phyloP scores from a whole-genome alignment of 2,113 vertebrate genomes.

The Amia ocellicauda region DNA sequence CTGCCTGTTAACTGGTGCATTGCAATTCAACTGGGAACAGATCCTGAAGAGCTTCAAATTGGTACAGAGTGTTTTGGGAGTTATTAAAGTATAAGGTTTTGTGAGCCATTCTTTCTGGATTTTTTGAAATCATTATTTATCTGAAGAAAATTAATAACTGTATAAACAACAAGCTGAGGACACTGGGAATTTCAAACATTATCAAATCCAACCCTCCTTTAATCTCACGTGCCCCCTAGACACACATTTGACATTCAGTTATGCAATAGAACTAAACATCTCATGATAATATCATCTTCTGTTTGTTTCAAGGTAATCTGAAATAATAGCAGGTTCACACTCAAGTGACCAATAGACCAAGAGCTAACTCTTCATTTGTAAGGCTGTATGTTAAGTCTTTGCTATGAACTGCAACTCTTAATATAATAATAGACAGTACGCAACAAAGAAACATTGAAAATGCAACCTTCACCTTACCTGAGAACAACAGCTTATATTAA shows the following conservation, averaged over 20 bases:
- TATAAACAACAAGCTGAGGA: conserved; percentile 9
- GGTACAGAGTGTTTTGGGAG: conserved; percentile 33
- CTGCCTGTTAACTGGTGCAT: background rate
- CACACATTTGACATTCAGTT: conserved; percentile 60
- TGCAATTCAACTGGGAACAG: background rate
- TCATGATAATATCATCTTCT: no score
- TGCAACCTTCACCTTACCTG: no score
- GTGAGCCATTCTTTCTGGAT: conserved; percentile 51
- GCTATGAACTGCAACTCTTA: no score
- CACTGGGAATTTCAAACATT: conserved; percentile 43
- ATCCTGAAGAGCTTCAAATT: conserved; percentile 6
- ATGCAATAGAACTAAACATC: no score
- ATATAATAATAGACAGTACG: no score
- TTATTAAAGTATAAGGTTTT: conserved; percentile 43
- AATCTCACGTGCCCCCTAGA: conserved; percentile 39
- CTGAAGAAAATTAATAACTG: conserved; percentile 32
- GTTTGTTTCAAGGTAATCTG: no score
- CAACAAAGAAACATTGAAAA: no score
- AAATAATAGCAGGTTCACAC: no score
- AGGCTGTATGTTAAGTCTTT: no score
- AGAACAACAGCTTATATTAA: no score
- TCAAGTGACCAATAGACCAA: no score
- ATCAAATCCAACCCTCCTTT: conserved; percentile 43
- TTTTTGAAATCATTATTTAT: conserved; percentile 52
- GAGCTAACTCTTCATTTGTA: no score